Evolutionary conservation across 1,140 invertebrate genomes (phyloP).

Genomic region (Asobara japonica): DNA sequence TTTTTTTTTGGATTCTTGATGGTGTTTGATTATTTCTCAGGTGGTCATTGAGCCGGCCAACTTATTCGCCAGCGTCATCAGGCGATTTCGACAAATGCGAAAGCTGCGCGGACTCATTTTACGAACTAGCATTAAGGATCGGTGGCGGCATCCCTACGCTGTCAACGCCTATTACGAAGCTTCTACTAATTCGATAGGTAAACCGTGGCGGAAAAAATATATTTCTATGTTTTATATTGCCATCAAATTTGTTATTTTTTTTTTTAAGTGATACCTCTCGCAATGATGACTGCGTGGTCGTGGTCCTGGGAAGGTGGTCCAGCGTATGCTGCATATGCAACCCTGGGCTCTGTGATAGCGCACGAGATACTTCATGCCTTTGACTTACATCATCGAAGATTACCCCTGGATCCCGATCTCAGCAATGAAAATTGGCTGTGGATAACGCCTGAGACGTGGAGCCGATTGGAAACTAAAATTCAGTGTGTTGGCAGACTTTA

Average conservation of each 20-base stretch:
- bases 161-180: conserved; percentile 73
- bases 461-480: conserved; percentile 69
- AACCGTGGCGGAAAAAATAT: too few relatives aligned
- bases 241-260: too few relatives aligned
- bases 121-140: conserved; percentile 47
- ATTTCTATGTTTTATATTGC: too few relatives aligned
- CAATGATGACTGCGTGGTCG: conserved; percentile 73
- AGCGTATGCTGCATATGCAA: conserved; percentile 64
- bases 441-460: conserved; percentile 70
- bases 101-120: conserved; percentile 46
- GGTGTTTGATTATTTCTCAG: conserved; percentile 48
- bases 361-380: conserved; percentile 69
- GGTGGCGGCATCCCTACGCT: conserved; percentile 65
- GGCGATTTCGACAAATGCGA: conserved; percentile 60
- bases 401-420: conserved; percentile 50
- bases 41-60: conserved; percentile 68
- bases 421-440: conserved; percentile 66
- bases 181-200: conserved; percentile 73
- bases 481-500: conserved; percentile 73
- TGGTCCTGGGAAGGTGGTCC: conserved; percentile 65
- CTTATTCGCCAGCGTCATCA: conserved; percentile 70
- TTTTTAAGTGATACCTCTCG: conserved; percentile 70
- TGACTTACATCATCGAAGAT: conserved; percentile 60
- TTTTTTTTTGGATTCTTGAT: background rate
- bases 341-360: conserved; percentile 66